These are phyloP conservation scores for Ophion ellenae DNA, from an alignment of 2,888 invertebrate genomes.

Conservation along the genomic window DNA sequence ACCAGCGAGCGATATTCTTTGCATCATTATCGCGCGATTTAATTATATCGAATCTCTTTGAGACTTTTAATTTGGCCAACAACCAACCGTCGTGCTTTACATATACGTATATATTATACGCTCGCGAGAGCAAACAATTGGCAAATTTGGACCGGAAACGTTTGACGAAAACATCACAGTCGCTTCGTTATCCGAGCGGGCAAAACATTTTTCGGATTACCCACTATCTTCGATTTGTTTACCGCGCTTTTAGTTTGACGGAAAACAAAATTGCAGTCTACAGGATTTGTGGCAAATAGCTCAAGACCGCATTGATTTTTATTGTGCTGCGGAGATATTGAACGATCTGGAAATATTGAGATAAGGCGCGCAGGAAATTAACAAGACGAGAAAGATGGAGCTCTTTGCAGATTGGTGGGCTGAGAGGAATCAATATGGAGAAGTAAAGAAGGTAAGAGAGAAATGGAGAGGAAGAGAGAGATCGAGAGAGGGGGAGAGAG, in stretches of 20 bases:
- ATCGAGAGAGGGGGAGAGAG: conserved; percentile 5
- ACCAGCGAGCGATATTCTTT: conserved; percentile 76
- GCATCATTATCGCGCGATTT: conserved; percentile 80
- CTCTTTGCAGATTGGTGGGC: conserved; percentile 53
- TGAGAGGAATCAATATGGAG: conserved; percentile 62
- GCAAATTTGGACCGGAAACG: conserved; percentile 8
- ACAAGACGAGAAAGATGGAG: conserved; percentile 28
- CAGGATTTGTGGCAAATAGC: too few relatives aligned
- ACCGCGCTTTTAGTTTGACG: too few relatives aligned
- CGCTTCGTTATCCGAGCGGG: conserved; percentile 13
- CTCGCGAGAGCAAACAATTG: conserved; percentile 51
- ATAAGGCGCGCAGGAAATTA: conserved; percentile 48
- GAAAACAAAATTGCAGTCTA: too few relatives aligned
- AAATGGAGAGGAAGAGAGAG: neutral
- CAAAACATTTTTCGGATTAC: neutral
- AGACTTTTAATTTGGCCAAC: conserved; percentile 76
- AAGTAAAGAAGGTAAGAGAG: neutral
- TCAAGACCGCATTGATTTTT: too few relatives aligned
- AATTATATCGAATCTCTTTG: conserved; percentile 80
- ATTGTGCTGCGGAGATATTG: too few relatives aligned
- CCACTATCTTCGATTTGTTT: too few relatives aligned
- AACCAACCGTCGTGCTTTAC: conserved; percentile 38
- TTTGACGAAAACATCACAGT: conserved; percentile 27
- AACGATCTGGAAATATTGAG: conserved; percentile 53
- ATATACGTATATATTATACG: conserved; percentile 38